phyloP scores from a whole-genome alignment of 2,888 invertebrate genomes.

The Macrophya annulata region DNA sequence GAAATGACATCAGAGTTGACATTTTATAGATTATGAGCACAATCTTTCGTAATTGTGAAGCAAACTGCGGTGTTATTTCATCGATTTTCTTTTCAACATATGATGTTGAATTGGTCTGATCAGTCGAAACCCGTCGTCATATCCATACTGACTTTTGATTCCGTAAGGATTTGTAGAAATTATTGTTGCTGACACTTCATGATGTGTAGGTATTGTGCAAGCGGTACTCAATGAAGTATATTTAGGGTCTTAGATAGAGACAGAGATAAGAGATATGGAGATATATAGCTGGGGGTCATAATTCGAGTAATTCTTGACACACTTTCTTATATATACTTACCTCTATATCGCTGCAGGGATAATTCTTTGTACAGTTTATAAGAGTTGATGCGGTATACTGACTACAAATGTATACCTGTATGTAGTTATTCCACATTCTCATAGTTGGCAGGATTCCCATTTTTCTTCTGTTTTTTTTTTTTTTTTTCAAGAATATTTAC shows the following conservation, averaged over 20 bases:
- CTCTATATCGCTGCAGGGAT: not conserved
- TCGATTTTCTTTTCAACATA: not conserved
- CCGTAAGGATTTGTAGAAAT: not conserved
- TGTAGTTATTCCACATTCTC: not conserved
- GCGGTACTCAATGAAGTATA: not conserved
- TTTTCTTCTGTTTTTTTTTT: not conserved
- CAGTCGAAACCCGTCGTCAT: not conserved
- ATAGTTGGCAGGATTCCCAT: not conserved
- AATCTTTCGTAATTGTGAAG: not conserved
- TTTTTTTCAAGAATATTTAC: not conserved
- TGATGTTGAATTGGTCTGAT: not conserved
- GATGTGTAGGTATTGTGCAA: not conserved
- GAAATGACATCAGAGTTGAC: not conserved
- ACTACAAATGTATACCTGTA: not conserved
- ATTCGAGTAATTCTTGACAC: constrained; percentile 26
- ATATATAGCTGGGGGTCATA: not conserved
- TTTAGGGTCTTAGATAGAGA: not conserved
- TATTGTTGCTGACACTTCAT: not conserved
- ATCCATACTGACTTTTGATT: not conserved
- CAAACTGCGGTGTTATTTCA: not conserved
- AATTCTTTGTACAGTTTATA: not conserved
- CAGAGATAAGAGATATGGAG: not conserved
- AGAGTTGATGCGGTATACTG: not conserved
- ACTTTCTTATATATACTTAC: constrained; percentile 1
- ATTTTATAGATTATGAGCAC: not conserved